Evolutionary conservation across 2,888 invertebrate genomes (phyloP).

Genomic region (Frankliniella fusca): DNA sequence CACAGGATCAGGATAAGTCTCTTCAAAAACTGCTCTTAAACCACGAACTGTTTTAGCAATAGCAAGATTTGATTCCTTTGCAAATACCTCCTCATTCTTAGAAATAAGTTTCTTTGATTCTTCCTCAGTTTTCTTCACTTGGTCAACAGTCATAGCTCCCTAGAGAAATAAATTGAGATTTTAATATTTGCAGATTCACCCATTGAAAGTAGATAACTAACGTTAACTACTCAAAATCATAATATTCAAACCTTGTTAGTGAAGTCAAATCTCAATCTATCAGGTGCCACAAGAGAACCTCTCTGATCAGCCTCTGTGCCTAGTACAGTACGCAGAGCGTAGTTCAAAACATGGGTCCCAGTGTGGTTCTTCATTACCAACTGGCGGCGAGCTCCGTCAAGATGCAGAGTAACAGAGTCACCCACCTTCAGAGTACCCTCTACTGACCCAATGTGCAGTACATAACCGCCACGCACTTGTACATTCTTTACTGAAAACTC

Average conservation of each 20-base stretch:
- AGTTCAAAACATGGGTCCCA: conserved; percentile 95
- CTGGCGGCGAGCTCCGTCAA: conserved; percentile 80
- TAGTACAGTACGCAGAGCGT: conserved; percentile 83
- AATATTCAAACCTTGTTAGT: conserved; percentile 65
- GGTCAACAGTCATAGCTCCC: conserved; percentile 79
- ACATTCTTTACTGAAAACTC: conserved; percentile 85
- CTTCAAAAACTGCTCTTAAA: conserved; percentile 95
- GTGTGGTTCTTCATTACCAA: conserved; percentile 99
- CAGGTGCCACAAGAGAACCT: conserved; percentile 96
- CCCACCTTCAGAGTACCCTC: conserved; percentile 79
- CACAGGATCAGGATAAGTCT: conserved; percentile 96
- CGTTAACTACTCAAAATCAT: not conserved
- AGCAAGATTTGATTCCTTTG: conserved; percentile 76
- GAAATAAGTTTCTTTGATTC: conserved; percentile 71
- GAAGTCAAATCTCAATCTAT: conserved; percentile 95
- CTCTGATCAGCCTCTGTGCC: conserved; percentile 90
- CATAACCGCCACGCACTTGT: conserved; percentile 92
- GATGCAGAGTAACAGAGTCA: conserved; percentile 72
- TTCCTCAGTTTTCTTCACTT: conserved; percentile 82
- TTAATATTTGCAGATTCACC: conserved; percentile 20
- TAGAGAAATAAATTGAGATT: conserved; percentile 39
- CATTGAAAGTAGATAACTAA: not conserved
- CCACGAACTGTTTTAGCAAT: conserved; percentile 89
- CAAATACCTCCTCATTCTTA: conserved; percentile 75
- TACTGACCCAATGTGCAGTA: conserved; percentile 86